A percentile compares a stretch with the other conserved stretches of the same genome.
Conservation (phyloP, 2,888 invertebrate genomes). For the Trissolcus japonicus region DNA sequence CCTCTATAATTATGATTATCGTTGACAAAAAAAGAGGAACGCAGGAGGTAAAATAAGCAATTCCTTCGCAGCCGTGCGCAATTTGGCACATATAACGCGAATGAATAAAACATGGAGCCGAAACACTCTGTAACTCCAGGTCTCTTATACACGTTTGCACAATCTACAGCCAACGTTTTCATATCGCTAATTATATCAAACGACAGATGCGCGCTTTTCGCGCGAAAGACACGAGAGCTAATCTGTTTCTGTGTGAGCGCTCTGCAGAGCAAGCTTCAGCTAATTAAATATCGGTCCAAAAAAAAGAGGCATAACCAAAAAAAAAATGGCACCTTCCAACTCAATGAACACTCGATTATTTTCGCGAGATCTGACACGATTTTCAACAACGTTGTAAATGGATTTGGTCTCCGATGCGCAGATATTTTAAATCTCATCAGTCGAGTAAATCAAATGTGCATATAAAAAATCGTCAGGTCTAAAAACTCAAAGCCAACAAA, state of each 20-base stretch:
- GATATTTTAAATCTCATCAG: too few species aligned
- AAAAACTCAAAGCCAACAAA: too few species aligned
- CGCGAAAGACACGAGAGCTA: slow-evolving; percentile 35
- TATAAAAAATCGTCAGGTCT: too few species aligned
- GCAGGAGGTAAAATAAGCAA: slow-evolving; percentile 67
- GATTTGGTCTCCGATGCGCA: too few species aligned
- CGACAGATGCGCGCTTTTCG: slow-evolving; percentile 42
- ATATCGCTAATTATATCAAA: slow-evolving; percentile 56
- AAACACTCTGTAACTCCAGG: slow-evolving; percentile 52
- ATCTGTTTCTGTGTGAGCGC: slow-evolving; percentile 15
- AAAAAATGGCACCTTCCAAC: too few species aligned
- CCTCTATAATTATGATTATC: slow-evolving; percentile 60
- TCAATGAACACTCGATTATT: too few species aligned
- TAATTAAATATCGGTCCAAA: slow-evolving; percentile 30
- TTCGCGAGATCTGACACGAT: too few species aligned
- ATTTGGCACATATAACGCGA: slow-evolving; percentile 64
- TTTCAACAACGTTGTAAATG: too few species aligned
- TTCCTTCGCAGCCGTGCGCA: slow-evolving; percentile 59
- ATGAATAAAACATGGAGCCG: slow-evolving; percentile 71
- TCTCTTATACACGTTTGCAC: slow-evolving; percentile 56
- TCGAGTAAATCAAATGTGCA: too few species aligned
- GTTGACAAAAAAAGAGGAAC: slow-evolving; percentile 66
- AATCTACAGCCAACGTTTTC: slow-evolving; percentile 48
- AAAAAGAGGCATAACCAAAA: too few species aligned
- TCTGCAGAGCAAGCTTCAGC: slow-evolving; percentile 14